Evolutionary conservation across 2,888 invertebrate genomes (phyloP).

Genomic region (Euphydryas editha): DNA sequence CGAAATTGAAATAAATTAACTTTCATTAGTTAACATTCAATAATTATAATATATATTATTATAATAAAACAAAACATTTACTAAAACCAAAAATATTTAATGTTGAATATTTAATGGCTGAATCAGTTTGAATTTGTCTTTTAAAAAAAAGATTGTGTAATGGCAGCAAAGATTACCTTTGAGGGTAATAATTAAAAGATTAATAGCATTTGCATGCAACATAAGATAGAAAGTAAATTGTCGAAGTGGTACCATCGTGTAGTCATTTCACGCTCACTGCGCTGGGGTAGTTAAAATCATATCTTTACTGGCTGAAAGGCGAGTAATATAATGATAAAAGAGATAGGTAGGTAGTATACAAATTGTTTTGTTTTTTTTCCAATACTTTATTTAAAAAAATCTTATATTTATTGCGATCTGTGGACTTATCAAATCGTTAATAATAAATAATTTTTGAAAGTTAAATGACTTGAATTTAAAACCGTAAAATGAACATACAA

Average conservation of each 20-base stretch:
- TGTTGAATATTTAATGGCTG: not conserved
- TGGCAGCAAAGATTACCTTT: slow-evolving; percentile 11
- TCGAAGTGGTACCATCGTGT: slow-evolving; percentile 44
- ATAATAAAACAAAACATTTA: too few species aligned
- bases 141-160: slow-evolving; percentile 14
- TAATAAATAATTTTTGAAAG: too few species aligned
- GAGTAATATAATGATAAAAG: not conserved
- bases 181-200: slow-evolving; percentile 42
- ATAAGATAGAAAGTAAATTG: slow-evolving; percentile 60
- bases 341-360: not conserved
- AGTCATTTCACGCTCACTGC: slow-evolving; percentile 44
- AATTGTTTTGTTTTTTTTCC: not conserved
- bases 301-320: slow-evolving; percentile 8
- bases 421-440: too few species aligned
- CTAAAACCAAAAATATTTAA: not conserved
- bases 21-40: too few species aligned
- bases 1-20: not conserved
- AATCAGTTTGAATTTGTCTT: not conserved
- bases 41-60: too few species aligned
- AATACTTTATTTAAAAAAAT: too few species aligned
- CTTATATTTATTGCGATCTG: too few species aligned
- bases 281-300: slow-evolving; percentile 21
- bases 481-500: too few species aligned
- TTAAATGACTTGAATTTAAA: too few species aligned
- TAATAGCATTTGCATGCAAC: slow-evolving; percentile 60